A percentile compares a stretch with the other conserved stretches of the same genome.
Evolutionary conservation across 2,797 vertebrate species (phyloP).

Genomic region (Catharus ustulatus): DNA sequence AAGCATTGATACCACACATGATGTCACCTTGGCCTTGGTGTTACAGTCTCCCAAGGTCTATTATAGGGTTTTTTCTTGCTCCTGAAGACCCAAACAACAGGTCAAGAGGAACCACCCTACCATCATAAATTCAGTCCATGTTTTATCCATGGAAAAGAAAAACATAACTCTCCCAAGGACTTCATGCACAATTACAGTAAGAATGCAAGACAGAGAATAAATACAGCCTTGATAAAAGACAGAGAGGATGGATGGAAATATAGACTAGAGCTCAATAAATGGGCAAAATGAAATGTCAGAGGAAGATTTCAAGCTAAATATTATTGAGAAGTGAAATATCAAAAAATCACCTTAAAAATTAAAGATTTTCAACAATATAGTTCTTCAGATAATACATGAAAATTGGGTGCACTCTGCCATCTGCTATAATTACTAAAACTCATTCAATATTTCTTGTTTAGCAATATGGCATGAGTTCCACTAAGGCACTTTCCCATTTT

Average conservation of each 20-base stretch:
- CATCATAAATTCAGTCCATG: background rate
- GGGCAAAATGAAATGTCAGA: background rate
- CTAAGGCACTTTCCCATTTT: slow-evolving; percentile 19
- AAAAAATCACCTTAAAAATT: background rate
- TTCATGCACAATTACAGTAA: background rate
- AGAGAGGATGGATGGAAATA: background rate
- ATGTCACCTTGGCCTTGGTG: background rate
- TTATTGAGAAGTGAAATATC: background rate
- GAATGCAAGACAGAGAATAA: background rate
- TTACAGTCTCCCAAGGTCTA: rapidly evolving
- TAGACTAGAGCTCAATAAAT: rapidly evolving
- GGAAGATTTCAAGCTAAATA: background rate
- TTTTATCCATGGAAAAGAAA: background rate
- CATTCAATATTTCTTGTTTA: slow-evolving; percentile 28
- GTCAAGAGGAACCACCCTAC: background rate
- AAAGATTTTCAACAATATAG: background rate
- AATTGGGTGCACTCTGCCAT: background rate
- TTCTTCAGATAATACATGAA: background rate
- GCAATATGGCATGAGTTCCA: slow-evolving; percentile 25
- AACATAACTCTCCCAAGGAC: background rate
- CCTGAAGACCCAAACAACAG: background rate
- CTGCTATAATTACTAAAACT: slow-evolving; percentile 30
- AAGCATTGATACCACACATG: rapidly evolving
- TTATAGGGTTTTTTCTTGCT: background rate
- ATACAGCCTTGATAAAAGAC: background rate